Base-by-base conservation (phyloP, 1,140 invertebrate genomes). In the Caenorhabditis briggsae region DNA sequence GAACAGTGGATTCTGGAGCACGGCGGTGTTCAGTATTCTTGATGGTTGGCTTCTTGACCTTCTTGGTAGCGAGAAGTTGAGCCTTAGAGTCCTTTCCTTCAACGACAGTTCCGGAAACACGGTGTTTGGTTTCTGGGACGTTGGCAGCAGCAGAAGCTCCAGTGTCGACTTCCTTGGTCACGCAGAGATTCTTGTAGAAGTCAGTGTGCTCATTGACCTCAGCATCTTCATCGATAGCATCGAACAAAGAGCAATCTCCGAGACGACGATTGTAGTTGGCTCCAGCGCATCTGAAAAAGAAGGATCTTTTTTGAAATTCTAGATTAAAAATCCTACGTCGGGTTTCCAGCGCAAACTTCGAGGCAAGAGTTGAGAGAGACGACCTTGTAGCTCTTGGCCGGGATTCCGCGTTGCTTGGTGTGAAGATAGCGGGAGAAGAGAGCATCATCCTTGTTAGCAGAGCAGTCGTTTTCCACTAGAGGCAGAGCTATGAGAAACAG, bases 251-350 rank as follows among this genome's bases (percentile, higher is more conserved):
- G 83, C 91, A 92, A 43, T 82, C 86, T 20, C 91, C 91, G 64
- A 86, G 91, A 50, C 92, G 90, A 64, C 92, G 90, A 61, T 92
- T 92, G 90, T 92, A 92, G 82, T 92, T 92, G n/a, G 92, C 91
- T 65, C 91, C 91, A 48, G 90, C 86, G 64, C 91, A 92, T 48
- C 88, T 87, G 33, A 48, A 86, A 78, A 12, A 23, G 14, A 43
- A 18, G 20, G 41, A 16, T 55, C 11, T n/a, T n/a, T 33, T 8
- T 14, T n/a, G 33, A 14, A 23, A 20, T 43, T 2, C 23, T 3
- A 33, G 43, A 43, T 56, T n/a, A 33, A 33, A 33, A 33, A 1
- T 3, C 87, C 83, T n/a, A 88, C 87, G 87, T 89, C 23, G 86
- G 84, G 48, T 84, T 90, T 82, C 87, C 61, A 12, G 86, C 84